Evolutionary conservation across 2,113 vertebrate species (phyloP), one percentile per base, ranked within the genome.

Genomic region (Vombatus ursinus): DNA sequence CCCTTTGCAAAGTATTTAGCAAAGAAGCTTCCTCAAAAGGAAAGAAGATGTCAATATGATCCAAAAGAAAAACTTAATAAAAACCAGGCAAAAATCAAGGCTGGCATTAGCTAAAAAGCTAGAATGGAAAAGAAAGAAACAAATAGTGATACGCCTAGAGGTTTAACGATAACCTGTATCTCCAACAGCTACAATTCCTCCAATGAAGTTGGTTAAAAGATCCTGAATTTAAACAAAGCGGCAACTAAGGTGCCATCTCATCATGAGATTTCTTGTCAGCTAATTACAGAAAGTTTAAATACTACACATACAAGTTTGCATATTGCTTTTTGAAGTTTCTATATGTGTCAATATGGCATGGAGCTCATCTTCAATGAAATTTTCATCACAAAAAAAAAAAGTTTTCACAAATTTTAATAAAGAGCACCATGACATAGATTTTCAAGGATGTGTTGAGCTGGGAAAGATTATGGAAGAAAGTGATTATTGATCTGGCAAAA

Each of bases 401-500:
- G 90, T 26, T 89, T 89, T 61, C 47, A 51, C 26, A 50, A 12
- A 48, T 24, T 89, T 93, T 53, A 54, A 90, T 24, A 96, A 90
- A 96, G 47, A 77, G 89, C 53, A 94, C 26, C 44, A 52, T 84
- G 52, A 26, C 93, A 8, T 92, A 61, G 26, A 95, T 4, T 50
- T 31, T 47, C 57, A 92, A 57, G 24, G 37, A 77, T 90, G 92
- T 94, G 19, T 92, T 93, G 92, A 47, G 47, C 44, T 93, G 44
- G 92, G 12, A 95, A 95, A 96, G 93, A 1, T 90, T 54, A 95
- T 8, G 0, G 54, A 23, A 94, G 92, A 94, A 95, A 26, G 77
- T 50, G 3, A 54, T 16, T 52, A 90, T 25, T 93, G 53, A 90
- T 48, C 95, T 52, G 95, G 92, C 22, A 93, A 89, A 31, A 92